Evolutionary conservation across 2,888 invertebrate species (phyloP), one percentile per base, ranked within the genome.

Genomic region (Belgica antarctica): DNA sequence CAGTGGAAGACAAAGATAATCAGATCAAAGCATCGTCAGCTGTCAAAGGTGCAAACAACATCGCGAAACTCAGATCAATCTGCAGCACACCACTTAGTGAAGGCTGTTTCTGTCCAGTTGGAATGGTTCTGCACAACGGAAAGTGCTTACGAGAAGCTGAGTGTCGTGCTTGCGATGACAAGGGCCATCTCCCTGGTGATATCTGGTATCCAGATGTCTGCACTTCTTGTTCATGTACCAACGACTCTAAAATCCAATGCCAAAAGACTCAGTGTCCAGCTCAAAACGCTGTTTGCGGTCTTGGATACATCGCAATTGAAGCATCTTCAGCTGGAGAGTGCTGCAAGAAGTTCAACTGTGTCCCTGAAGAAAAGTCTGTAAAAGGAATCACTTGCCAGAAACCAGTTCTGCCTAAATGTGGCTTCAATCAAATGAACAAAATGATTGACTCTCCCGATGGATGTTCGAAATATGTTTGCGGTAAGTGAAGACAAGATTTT

Each of bases 101-200:
- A 75, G 94, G 93, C 1, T 95, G 95, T 78, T 91, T 89, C 83
- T 95, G 95, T 79, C 89, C 92, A 0, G 80, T 84, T 63, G 89
- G 88, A 71, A 84, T 87, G 78, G 87, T 89, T 0, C 81, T 88
- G 72, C 84, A 87, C 70, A 87, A 88, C 75, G 87, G 85, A 71
- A 86, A 85, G 3, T 95, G 94, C 75, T 85, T 94, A 0, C 81
- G 84, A 8, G 84, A 85, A 34, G 80, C 80, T 52, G 82, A 86
- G 74, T 90, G 90, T 77, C 83, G 85, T 74, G 85, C 88, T 0
- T 94, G 93, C 75, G 92, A 92, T 74, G 85, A 86, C 2, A 85
- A 86, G 68, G 83, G 85, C 0, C 89, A 88, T 76, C 78, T 82
- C 71, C 78, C 84, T 71, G 91, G 89, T 71, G 86, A 88, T 41